Percentiles rank a stretch among this genome's conserved stretches.
Evolutionary conservation across 30 jellyfish, hydroid and myxozoan genomes (phyloP).

Genomic region (Catostylus mosaicus): DNA sequence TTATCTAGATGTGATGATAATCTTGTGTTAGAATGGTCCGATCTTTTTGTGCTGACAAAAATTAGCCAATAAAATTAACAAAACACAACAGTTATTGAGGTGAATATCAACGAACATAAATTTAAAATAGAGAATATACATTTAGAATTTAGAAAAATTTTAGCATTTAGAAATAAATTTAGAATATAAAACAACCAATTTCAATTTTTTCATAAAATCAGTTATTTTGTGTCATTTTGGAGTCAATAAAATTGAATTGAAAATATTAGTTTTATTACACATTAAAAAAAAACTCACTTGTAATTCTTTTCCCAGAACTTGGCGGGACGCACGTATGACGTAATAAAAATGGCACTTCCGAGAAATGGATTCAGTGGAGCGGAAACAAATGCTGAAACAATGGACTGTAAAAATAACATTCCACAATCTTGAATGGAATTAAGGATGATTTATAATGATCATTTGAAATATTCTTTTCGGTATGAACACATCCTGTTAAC

Average conservation of each 20-base stretch:
- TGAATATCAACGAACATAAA: no score
- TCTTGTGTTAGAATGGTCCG: slow-evolving; percentile 95
- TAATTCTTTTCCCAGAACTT: slow-evolving; percentile 98
- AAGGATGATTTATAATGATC: not conserved
- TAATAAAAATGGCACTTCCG: slow-evolving; percentile 96
- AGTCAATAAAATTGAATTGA: no score
- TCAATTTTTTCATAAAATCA: no score
- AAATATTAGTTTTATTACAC: no score
- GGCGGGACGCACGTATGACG: slow-evolving; percentile 96
- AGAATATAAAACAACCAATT: no score
- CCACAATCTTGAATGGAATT: slow-evolving; percentile 80
- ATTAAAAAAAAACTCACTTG: slow-evolving; percentile 70
- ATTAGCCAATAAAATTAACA: not conserved
- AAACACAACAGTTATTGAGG: not conserved
- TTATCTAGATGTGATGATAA: slow-evolving; percentile 94
- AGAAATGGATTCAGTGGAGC: slow-evolving; percentile 96
- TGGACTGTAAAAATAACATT: slow-evolving; percentile 88
- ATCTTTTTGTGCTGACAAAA: slow-evolving; percentile 89
- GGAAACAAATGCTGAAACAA: slow-evolving; percentile 89
- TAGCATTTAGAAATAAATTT: no score
- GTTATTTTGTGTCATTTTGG: no score
- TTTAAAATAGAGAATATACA: no score
- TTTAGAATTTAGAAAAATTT: no score
- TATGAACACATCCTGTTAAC: slow-evolving; percentile 3
- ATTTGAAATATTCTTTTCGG: not conserved